Evolutionary conservation across 2,113 vertebrate species (phyloP).

Genomic region (Psilopogon haemacephalus): DNA sequence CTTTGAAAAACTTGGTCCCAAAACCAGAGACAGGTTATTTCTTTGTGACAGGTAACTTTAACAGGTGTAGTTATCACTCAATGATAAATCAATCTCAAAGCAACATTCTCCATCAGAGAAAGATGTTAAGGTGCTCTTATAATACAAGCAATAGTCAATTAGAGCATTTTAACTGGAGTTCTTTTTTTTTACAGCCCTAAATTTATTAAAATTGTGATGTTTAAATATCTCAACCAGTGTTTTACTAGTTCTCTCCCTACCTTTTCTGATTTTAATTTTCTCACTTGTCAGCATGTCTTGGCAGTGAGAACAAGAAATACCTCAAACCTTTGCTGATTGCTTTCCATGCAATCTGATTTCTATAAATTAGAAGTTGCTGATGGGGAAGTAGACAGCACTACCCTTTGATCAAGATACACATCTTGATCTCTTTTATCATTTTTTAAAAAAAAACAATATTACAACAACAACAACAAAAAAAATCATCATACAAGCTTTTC

Average conservation of each 20-base stretch:
- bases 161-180: neutral
- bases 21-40: constrained; percentile 5
- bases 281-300: constrained; percentile 59
- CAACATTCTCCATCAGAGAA: neutral
- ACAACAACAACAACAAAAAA: constrained; percentile 38
- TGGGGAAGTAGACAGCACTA: constrained; percentile 61
- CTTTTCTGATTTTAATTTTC: constrained; percentile 53
- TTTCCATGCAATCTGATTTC: constrained; percentile 59
- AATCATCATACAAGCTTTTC: constrained; percentile 69
- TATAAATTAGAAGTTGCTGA: constrained; percentile 64
- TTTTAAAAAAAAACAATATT: constrained; percentile 60
- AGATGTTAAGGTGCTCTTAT: neutral
- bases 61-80: neutral
- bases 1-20: neutral
- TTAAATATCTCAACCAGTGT: constrained; percentile 41
- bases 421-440: constrained; percentile 66
- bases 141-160: neutral
- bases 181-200: neutral
- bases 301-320: constrained; percentile 52
- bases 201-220: constrained; percentile 23
- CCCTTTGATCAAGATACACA: constrained; percentile 64
- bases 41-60: neutral
- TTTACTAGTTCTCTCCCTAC: constrained; percentile 19
- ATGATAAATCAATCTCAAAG: constrained; percentile 2
- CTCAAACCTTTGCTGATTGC: constrained; percentile 57